Conservation (phyloP, 2,888 invertebrate genomes). For the Caenorhabditis sulstoni region DNA sequence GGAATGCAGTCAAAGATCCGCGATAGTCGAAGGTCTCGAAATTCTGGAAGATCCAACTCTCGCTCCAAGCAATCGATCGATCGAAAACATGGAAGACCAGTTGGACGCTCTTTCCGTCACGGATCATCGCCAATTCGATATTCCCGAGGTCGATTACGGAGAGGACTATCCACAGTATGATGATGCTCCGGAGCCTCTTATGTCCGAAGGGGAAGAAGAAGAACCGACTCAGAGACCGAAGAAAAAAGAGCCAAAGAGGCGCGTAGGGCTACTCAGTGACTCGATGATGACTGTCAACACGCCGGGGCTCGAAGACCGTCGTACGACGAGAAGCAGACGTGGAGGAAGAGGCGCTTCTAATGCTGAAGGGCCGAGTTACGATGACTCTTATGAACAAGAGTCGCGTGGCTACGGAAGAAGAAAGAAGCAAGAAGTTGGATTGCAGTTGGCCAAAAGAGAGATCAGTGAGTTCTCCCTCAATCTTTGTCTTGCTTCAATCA, state of each 20-base stretch:
- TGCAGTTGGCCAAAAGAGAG: slow-evolving; percentile 31
- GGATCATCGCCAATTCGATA: background rate
- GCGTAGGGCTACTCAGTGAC: slow-evolving; percentile 25
- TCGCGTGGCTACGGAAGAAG: background rate
- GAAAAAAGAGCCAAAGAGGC: background rate
- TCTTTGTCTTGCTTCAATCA: background rate
- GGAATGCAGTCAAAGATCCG: too few species aligned
- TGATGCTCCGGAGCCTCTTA: background rate
- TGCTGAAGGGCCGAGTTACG: background rate
- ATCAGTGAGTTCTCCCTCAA: slow-evolving; percentile 28
- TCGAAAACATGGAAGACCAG: background rate
- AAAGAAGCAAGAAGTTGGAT: slow-evolving; percentile 1
- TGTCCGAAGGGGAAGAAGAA: slow-evolving; percentile 1
- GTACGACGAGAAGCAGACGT: background rate
- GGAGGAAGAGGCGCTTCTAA: background rate
- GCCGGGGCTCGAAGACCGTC: slow-evolving; percentile 7
- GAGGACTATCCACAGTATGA: background rate
- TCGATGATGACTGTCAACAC: slow-evolving; percentile 35
- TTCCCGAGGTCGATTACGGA: background rate
- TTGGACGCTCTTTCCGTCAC: slow-evolving; percentile 12
- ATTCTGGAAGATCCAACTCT: background rate
- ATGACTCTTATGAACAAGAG: too few species aligned
- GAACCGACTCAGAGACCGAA: background rate
- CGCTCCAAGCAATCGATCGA: background rate
- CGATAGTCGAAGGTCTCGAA: too few species aligned